These are phyloP conservation scores for Nomada lathburiana DNA, from an alignment of 2,888 invertebrate genomes.

Conservation along the genomic window DNA sequence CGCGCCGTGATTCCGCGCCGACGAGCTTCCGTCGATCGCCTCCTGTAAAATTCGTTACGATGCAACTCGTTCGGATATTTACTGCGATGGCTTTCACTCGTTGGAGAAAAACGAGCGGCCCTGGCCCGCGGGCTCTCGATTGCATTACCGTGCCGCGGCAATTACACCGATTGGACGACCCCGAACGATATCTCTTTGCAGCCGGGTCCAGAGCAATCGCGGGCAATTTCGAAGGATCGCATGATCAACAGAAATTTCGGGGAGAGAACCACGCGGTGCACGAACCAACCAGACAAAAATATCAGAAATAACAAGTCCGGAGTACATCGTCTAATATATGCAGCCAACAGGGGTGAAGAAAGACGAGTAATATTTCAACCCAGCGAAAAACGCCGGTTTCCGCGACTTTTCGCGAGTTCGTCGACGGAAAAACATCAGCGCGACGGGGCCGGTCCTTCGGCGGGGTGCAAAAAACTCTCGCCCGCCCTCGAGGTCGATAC, in stretches of 20 bases:
- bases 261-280: too few relatives aligned
- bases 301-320: slow-evolving; percentile 41
- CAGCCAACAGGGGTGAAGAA: slow-evolving; percentile 3
- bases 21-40: slow-evolving; percentile 12
- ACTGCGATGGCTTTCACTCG: slow-evolving; percentile 30
- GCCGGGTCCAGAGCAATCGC: slow-evolving; percentile 26
- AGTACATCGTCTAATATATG: slow-evolving; percentile 40
- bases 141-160: slow-evolving; percentile 33
- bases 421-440: slow-evolving; percentile 31
- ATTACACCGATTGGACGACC: slow-evolving; percentile 50
- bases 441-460: slow-evolving; percentile 29
- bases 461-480: slow-evolving; percentile 16
- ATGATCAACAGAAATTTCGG: background rate
- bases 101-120: slow-evolving; percentile 27
- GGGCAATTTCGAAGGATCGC: background rate
- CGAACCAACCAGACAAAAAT: background rate
- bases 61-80: slow-evolving; percentile 28
- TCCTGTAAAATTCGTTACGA: slow-evolving; percentile 39
- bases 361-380: slow-evolving; percentile 55
- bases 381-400: slow-evolving; percentile 50
- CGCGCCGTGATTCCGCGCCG: slow-evolving; percentile 14
- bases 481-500: slow-evolving; percentile 22
- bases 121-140: slow-evolving; percentile 35
- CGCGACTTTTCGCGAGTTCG: slow-evolving; percentile 48
- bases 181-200: slow-evolving; percentile 49